A percentile compares a stretch with the other conserved stretches of the same genome.
These are phyloP conservation scores for Gallinago paraguaiae DNA, from an alignment of 2,113 vertebrate genomes.

Conservation along the genomic window DNA sequence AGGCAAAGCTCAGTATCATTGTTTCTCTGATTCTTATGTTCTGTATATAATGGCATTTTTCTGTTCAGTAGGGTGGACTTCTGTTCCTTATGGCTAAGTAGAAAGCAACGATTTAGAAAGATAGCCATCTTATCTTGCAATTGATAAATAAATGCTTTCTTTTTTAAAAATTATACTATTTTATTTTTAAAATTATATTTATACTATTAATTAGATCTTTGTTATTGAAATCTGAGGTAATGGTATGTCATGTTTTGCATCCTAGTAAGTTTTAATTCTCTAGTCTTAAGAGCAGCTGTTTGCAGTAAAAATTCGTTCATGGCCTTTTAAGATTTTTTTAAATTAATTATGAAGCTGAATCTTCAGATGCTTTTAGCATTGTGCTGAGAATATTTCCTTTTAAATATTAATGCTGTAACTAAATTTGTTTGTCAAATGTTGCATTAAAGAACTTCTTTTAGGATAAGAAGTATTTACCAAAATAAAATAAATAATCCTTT, in stretches of 20 bases:
- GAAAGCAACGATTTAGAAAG: background rate
- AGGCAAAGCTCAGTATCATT: background rate
- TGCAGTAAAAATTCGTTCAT: conserved; percentile 39
- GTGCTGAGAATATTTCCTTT: conserved; percentile 85
- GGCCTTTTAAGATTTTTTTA: conserved; percentile 67
- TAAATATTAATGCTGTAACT: conserved; percentile 83
- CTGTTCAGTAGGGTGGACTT: background rate
- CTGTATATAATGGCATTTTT: background rate
- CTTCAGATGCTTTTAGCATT: conserved; percentile 80
- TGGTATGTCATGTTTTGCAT: background rate
- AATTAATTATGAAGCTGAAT: conserved; percentile 86
- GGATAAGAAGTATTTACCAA: conserved; percentile 2
- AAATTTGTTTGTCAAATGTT: conserved; percentile 70
- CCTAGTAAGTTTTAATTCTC: background rate
- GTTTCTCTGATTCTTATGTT: background rate
- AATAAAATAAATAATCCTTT: conserved; percentile 30
- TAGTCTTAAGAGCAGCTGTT: conserved; percentile 48
- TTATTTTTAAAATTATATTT: background rate
- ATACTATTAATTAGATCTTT: background rate
- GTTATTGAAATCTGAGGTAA: background rate
- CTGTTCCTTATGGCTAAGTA: background rate
- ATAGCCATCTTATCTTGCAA: background rate
- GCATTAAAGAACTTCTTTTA: conserved; percentile 72
- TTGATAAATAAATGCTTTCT: background rate
- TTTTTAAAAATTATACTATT: background rate